phyloP scores from a whole-genome alignment of 2,888 invertebrate genomes.

The Tenthredo livida region DNA sequence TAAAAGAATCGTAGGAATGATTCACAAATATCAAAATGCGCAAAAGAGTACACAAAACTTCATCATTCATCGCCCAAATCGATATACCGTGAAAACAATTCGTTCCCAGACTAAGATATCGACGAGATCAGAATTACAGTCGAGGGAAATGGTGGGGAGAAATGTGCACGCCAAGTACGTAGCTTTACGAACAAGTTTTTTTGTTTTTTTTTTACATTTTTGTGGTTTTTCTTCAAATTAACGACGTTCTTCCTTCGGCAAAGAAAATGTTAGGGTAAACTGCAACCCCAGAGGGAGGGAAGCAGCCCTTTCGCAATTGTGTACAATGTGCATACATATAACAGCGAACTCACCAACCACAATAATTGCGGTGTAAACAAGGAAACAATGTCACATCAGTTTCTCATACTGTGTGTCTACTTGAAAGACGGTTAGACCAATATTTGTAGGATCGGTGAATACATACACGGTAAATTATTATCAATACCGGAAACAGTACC shows the following conservation, averaged over 20 bases:
- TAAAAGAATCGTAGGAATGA: background rate
- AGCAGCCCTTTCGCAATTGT: background rate
- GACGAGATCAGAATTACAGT: background rate
- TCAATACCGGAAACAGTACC: background rate
- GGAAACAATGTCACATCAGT: background rate
- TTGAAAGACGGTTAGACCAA: background rate
- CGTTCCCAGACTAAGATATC: background rate
- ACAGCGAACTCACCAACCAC: background rate
- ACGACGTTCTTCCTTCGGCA: background rate
- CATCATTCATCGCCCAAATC: background rate
- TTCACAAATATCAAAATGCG: too few relatives aligned
- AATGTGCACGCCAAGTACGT: too few relatives aligned
- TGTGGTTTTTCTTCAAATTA: background rate
- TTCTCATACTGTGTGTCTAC: background rate
- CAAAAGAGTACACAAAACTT: background rate
- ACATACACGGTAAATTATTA: background rate
- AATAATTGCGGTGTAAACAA: background rate
- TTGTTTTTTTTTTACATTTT: background rate
- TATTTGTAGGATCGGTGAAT: background rate
- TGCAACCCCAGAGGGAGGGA: background rate
- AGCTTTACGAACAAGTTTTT: background rate
- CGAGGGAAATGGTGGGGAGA: background rate
- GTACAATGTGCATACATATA: too few relatives aligned
- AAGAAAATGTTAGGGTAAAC: background rate
- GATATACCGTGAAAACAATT: background rate